Evolutionary conservation across 1,140 invertebrate species (phyloP), one percentile per base, ranked within the genome.

Genomic region (Scaptomyza hsui): DNA sequence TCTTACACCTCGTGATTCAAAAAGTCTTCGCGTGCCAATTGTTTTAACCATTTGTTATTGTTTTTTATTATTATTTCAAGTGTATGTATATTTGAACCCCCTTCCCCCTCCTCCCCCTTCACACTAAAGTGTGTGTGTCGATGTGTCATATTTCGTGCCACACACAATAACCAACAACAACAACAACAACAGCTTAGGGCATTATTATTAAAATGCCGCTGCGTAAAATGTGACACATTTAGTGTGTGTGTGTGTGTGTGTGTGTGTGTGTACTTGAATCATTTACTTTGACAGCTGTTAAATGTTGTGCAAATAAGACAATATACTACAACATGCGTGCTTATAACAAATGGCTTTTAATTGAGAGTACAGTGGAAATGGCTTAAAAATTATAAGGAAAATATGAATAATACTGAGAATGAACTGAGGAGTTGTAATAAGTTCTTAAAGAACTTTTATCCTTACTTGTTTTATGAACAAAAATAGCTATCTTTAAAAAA

Each of bases 141-240:
- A 63, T 69, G 60, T 57, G 62, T 65, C 52, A 57, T 35, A 57
- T 45, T 39, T 37, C 4, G 4, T 6, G 44, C 44, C 24, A 49
- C 29, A 48, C 49, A 44, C 10, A 24, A 24, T 4, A 24, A 24
- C 24, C n/a, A 24, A 37, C 32, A 37, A 37, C 10, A 35, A 37
- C 32, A 37, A 37, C 32, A 37, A 35, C 26, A 52, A 45, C 19
- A 32, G 60, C 44, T 64, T 51, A 42, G 60, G 19, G 60, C 52
- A 39, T 48, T 51, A 39, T 48, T 51, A 71, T 71, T 35, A 42
- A 56, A 64, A 52, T 60, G 55, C 62, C 52, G 62, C 42, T 39
- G n/a, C 24, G 32, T 48, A 51, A 45, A 69, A 70, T 65, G 32
- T 71, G 61, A 56, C 68, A 65, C 68, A 57, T 81, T 68, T 32